Conservation (phyloP, 2,113 vertebrate species). For the Xenus cinereus region DNA sequence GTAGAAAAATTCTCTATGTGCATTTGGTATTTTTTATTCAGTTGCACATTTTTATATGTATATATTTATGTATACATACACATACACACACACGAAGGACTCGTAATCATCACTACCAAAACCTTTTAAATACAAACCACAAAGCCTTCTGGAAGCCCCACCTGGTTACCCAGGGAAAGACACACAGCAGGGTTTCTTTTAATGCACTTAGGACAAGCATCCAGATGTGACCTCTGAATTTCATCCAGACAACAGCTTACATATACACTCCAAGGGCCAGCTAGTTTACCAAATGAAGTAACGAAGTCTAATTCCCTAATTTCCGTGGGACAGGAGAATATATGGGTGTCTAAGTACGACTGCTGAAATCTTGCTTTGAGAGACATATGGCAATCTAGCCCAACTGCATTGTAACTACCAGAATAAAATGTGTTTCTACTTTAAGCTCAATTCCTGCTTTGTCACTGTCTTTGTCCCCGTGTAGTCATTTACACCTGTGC, state of each 20-base stretch:
- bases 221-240: background rate
- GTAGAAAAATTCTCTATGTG: background rate
- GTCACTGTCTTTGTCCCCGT: background rate
- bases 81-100: too few relatives aligned
- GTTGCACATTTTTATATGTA: background rate
- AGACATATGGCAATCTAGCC: background rate
- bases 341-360: background rate
- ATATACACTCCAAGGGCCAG: background rate
- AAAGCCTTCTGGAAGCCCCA: background rate
- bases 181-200: background rate
- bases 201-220: background rate
- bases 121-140: background rate
- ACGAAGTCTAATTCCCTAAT: background rate
- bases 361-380: background rate
- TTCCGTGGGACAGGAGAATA: background rate
- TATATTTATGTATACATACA: background rate
- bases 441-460: background rate
- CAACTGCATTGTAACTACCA: background rate
- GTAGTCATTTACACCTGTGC: slow-evolving; percentile 30
- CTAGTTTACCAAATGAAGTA: background rate
- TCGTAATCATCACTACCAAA: background rate
- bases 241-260: background rate
- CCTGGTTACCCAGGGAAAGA: background rate
- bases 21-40: background rate
- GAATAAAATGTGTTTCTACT: background rate